phyloP scores from a whole-genome alignment of 2,888 invertebrate genomes.

The Anaspis maculata region DNA sequence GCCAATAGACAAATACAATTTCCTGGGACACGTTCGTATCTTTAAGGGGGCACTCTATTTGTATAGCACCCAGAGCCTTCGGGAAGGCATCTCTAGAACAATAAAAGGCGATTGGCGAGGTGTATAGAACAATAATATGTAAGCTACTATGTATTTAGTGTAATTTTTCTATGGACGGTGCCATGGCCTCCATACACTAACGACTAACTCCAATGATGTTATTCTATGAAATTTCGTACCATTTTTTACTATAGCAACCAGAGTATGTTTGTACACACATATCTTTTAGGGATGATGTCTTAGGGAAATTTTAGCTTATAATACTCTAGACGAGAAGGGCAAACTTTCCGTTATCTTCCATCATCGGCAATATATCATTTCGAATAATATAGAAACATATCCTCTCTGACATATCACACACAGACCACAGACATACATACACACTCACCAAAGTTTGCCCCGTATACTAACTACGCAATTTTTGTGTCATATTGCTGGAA shows the following conservation, averaged over 20 bases:
- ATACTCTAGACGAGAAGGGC: neutral
- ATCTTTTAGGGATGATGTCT: conserved; percentile 26
- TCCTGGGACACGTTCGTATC: conserved; percentile 22
- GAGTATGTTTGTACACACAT: conserved; percentile 31
- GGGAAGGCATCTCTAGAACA: conserved; percentile 21
- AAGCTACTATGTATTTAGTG: conserved; percentile 17
- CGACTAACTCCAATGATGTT: conserved; percentile 18
- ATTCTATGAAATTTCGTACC: conserved; percentile 32
- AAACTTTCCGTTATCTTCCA: conserved; percentile 1
- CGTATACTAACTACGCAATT: no score
- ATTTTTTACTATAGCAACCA: conserved; percentile 37
- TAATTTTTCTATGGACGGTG: conserved; percentile 15
- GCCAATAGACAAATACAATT: conserved; percentile 38
- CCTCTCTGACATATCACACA: no score
- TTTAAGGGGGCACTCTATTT: conserved; percentile 21
- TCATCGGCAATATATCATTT: no score
- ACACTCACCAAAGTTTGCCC: no score
- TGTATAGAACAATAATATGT: conserved; percentile 30
- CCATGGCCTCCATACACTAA: conserved; percentile 10
- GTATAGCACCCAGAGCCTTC: conserved; percentile 21
- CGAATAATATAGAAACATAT: no score
- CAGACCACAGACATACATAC: no score
- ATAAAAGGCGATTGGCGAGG: conserved; percentile 20
- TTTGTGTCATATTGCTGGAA: no score
- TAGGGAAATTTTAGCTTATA: conserved; percentile 13